Percentiles rank a stretch among this genome's conserved stretches.
Conservation (phyloP, 2,797 vertebrate species). For the Protonibea diacanthus region DNA sequence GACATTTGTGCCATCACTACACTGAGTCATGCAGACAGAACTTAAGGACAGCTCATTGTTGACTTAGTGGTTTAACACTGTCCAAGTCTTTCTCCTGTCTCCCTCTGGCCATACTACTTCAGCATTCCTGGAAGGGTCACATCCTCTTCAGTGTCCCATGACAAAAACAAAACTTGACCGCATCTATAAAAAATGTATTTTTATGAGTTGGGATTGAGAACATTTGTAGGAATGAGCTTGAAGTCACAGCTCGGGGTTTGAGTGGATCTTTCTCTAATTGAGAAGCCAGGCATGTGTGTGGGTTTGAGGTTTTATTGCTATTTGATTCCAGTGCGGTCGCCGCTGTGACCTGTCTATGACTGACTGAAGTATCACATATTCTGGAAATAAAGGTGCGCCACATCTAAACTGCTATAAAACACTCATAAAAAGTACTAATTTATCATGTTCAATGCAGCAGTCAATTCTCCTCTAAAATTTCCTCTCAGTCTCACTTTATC, state of each 20-base stretch:
- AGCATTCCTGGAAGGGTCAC: constrained; percentile 84
- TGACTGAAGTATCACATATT: constrained; percentile 57
- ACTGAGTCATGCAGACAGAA: constrained; percentile 47
- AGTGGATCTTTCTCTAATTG: constrained; percentile 80
- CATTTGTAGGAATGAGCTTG: constrained; percentile 80
- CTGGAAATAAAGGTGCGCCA: constrained; percentile 65
- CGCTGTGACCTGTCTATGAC: constrained; percentile 72
- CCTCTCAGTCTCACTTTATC: constrained; percentile 37
- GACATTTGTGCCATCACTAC: constrained; percentile 60
- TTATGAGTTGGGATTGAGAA: constrained; percentile 74
- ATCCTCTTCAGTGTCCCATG: constrained; percentile 76
- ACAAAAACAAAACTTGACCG: constrained; percentile 82
- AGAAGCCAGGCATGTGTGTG: constrained; percentile 84
- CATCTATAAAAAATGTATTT: constrained; percentile 83
- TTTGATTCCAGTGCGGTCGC: constrained; percentile 66
- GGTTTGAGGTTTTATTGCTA: constrained; percentile 79
- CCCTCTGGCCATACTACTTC: constrained; percentile 65
- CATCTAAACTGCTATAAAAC: constrained; percentile 43
- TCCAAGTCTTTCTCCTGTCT: constrained; percentile 69
- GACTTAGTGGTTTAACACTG: constrained; percentile 63
- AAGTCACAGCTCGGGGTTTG: constrained; percentile 67
- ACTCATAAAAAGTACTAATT: constrained; percentile 35
- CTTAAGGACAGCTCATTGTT: constrained; percentile 58
- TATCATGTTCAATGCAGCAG: constrained; percentile 8
- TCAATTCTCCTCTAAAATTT: constrained; percentile 34